Conservation (phyloP, 2,888 invertebrate species). For the Tetragnatha montana region DNA sequence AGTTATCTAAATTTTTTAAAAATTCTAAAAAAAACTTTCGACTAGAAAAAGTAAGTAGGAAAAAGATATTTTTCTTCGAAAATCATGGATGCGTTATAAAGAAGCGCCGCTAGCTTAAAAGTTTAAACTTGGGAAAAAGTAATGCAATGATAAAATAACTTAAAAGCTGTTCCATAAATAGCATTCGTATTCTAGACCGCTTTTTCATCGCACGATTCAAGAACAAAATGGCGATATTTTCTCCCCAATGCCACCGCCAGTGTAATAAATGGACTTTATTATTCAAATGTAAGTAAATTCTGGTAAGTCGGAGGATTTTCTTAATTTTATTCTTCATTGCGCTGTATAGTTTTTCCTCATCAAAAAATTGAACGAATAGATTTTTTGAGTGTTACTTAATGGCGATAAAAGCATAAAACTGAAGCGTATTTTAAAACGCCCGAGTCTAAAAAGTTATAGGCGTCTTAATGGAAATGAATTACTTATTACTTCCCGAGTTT, state of each 20-base stretch:
- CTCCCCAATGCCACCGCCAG: background rate
- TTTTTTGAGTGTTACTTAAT: background rate
- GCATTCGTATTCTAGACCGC: background rate
- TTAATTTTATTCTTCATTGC: background rate
- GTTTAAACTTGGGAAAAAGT: background rate
- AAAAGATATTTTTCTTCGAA: background rate
- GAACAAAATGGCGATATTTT: background rate
- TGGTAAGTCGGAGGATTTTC: background rate
- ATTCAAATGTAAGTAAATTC: background rate
- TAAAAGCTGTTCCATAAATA: background rate
- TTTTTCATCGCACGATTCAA: background rate
- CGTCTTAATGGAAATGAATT: background rate
- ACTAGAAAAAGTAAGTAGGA: too few relatives aligned
- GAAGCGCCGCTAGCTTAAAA: background rate
- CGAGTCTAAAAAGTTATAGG: background rate
- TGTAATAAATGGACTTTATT: conserved; percentile 1
- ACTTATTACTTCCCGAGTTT: background rate
- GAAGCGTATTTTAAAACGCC: background rate
- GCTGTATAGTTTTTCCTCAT: background rate
- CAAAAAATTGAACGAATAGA: background rate
- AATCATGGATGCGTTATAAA: background rate
- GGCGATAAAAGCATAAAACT: background rate
- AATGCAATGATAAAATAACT: background rate
- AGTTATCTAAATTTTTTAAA: too few relatives aligned
- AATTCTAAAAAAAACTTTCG: too few relatives aligned